Percentiles rank a stretch among this genome's conserved stretches.
Conservation (phyloP, 2,113 vertebrate genomes). For the Plecotus auritus region DNA sequence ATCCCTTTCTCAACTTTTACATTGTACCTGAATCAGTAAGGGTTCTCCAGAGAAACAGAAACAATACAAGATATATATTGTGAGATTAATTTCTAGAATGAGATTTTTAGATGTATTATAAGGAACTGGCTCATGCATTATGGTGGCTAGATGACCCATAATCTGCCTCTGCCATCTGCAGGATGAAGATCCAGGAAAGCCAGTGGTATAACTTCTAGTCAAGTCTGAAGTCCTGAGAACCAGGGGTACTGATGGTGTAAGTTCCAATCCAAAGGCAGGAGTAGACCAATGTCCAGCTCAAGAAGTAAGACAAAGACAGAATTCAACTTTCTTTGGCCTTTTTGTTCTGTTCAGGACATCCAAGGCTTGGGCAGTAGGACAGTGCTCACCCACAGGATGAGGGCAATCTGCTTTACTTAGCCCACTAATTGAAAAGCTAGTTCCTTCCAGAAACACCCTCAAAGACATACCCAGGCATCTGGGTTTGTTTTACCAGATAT, state of each 20-base stretch:
- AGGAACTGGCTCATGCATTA: neutral
- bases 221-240: neutral
- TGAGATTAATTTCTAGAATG: neutral
- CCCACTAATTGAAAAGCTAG: neutral
- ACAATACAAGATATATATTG: neutral
- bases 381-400: neutral
- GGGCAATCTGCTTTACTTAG: neutral
- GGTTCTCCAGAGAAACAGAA: neutral
- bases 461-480: neutral
- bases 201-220: too few species aligned
- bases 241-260: neutral
- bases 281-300: neutral
- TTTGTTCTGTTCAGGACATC: neutral
- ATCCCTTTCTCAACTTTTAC: neutral
- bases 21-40: neutral
- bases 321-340: neutral
- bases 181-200: neutral
- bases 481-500: neutral
- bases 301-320: neutral
- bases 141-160: neutral
- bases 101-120: neutral
- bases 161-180: neutral
- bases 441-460: neutral
- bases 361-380: neutral
- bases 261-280: too few species aligned